Evolutionary conservation across 1,140 invertebrate genomes (phyloP), one percentile per base, ranked within the genome.

Genomic region (Drosophila repletoides): DNA sequence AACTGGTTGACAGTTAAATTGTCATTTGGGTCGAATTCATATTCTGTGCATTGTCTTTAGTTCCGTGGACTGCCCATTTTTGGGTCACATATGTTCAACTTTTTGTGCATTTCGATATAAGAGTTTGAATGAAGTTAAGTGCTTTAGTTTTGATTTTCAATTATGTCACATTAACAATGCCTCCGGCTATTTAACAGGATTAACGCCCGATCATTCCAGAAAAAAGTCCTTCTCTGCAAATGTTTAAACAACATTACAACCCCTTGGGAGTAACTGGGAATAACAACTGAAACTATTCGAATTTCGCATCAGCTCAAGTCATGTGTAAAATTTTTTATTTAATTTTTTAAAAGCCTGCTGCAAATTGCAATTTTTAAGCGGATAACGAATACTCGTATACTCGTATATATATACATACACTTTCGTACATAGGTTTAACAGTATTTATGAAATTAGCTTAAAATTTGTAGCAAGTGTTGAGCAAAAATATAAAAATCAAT

Each of bases 111-210:
- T 87, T 88, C 43, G 48, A 48, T 38, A 67, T 60, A 65, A n/a
- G n/a, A n/a, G n/a, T n/a, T n/a, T 56, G 61, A 66, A 76, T 74
- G 65, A 65, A 76, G 84, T 88, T 84, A 88, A 88, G 84, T 88
- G 84, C 84, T 84, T 88, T 84, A 80, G 84, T 88, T 88, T 88
- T 88, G 77, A 79, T 84, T 88, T 88, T 88, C 84, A 88, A 88
- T 88, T 88, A 88, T 88, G 84, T 88, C 84, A 88, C 84, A 88
- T 88, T 88, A 88, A 58, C 76, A 61, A 31, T 60, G 24, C 38
- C 40, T 24, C 53, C 51, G 40, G 59, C 63, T 75, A 61, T 80
- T n/a, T 81, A 81, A 81, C 59, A 51, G 61, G 74, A 80, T 84
- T 86, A 86, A n/a, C 51, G 55, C 56, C 38, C 36, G 41, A 38